Evolutionary conservation across 1,140 invertebrate species (phyloP), one percentile per base, ranked within the genome.

Genomic region (Nasonia vitripennis): DNA sequence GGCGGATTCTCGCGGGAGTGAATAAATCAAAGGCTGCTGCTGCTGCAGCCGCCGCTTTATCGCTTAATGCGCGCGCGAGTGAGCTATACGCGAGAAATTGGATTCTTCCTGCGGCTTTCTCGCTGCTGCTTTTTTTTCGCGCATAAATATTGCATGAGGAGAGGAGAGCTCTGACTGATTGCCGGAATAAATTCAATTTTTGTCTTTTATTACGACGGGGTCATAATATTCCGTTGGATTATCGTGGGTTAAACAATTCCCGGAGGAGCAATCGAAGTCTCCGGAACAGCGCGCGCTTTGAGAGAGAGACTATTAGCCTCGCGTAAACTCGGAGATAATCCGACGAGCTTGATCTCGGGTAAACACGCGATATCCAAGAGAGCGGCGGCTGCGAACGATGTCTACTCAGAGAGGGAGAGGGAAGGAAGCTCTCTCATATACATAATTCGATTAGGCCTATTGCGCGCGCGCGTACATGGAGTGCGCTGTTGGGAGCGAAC

Each of bases 11-110:
- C 31, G 70, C 62, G 62, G 62, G 62, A 84, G 55, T 78, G 75
- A 78, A 70, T 78, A 78, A 70, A 84, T 84, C 82, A 84, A 84
- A 78, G 62, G 6, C 62, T 14, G 41, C 75, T 10, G 20, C 68
- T 48, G 45, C 67, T 70, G 62, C 17, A 7, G n/a, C 23, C 37
- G 71, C 6, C 55, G 81, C 23, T 34, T 31, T 73, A 77, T 67
- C 73, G 48, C 23, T 77, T 77, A 83, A 83, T 77, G 23, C 55
- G 48, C 6, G 12, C 12, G 10, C 31, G 9, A n/a, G 68, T 14
- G 10, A 37, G 70, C 70, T 34, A 73, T 31, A 31, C 27, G 23
- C 27, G 37, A 37, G 41, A 82, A 82, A 82, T 81, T 70, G 31
- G 51, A 71, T 71, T 45, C n/a, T 41, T 51, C 2, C 55, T 34